Base-by-base conservation (phyloP, 64 coral and sea anemone genomes). In the Platygyra sinensis region DNA sequence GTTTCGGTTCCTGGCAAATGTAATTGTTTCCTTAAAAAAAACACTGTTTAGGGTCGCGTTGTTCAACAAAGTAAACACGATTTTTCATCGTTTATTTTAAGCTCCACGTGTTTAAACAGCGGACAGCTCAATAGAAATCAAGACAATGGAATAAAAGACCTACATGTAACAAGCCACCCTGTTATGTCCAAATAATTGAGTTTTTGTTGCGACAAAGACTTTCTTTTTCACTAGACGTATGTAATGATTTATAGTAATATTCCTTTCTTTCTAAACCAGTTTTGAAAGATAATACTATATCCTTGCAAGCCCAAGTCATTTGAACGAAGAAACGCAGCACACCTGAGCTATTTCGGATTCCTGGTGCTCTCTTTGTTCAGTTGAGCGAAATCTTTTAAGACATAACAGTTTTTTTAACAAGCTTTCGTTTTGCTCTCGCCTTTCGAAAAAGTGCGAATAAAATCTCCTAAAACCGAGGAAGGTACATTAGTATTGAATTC, bases 21-120 rank as follows among this genome's bases (percentile, higher is more conserved):
- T 27, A 51, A 24, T 50, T 74, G 14, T 77, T 42, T 50, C 20
- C 32, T 77, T 19, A 42, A 4, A 50, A 22, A 77, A 52, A 16
- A 36, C 42, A 50, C 11, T 9, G 19, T 2, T 19, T 22, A n/a
- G 27, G 76, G 10, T 57, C 76, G 46, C 76, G 76, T 50, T 28
- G 50, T 49, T 79, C 36, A 55, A 54, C 76, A 55, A 79, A 14
- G 46, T 17, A 11, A 55, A 52, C 27, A 51, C 24, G 10, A 25
- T 79, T 79, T 59, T 24, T 5, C 65, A 27, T 79, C n/a, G 14
- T 54, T 36, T n/a, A 1, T 36, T 36, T 79, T 79, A n/a, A 10
- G 2, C n/a, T 55, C n/a, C 76, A 79, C 76, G 76, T 79, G 76
- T 79, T 79, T 79, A 79, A 79, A 79, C 76, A 79, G 50, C 16